A percentile compares a stretch with the other conserved stretches of the same genome.
These are phyloP conservation scores for Ageneiosus marmoratus DNA, from an alignment of 2,113 vertebrate species.

Conservation along the genomic window DNA sequence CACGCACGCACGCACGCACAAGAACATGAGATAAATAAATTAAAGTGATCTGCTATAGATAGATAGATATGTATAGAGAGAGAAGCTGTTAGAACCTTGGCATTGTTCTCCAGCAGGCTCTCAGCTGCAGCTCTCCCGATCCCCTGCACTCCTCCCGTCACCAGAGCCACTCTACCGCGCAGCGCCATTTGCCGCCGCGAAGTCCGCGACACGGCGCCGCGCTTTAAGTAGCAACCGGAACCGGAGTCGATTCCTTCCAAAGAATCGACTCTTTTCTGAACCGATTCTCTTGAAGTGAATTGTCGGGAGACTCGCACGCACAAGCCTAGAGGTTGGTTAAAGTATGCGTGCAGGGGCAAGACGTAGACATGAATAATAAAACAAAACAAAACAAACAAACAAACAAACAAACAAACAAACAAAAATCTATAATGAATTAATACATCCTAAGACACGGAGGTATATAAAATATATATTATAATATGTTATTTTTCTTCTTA, in stretches of 20 bases:
- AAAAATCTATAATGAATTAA: too few species aligned
- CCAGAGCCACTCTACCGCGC: constrained; percentile 88
- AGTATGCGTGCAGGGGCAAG: too few species aligned
- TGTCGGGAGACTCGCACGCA: background rate
- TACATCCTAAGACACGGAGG: too few species aligned
- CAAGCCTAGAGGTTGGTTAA: too few species aligned
- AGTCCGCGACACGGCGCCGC: constrained; percentile 16
- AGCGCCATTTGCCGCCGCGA: constrained; percentile 78
- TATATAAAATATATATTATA: too few species aligned
- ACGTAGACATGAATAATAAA: too few species aligned
- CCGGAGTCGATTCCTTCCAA: background rate
- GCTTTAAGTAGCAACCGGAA: constrained; percentile 55
- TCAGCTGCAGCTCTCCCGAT: constrained; percentile 86
- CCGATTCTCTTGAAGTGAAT: background rate
- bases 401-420: too few species aligned
- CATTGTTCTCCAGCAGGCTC: constrained; percentile 79
- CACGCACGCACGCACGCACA: background rate
- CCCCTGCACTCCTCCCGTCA: constrained; percentile 94
- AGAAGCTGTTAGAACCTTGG: constrained; percentile 76
- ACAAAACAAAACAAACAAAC: too few species aligned
- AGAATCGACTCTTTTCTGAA: background rate
- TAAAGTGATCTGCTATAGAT: background rate
- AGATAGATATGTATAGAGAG: background rate
- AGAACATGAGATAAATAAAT: background rate
- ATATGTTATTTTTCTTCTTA: too few species aligned